Conservation (phyloP, 2,113 vertebrate species). For the Morone saxatilis region DNA sequence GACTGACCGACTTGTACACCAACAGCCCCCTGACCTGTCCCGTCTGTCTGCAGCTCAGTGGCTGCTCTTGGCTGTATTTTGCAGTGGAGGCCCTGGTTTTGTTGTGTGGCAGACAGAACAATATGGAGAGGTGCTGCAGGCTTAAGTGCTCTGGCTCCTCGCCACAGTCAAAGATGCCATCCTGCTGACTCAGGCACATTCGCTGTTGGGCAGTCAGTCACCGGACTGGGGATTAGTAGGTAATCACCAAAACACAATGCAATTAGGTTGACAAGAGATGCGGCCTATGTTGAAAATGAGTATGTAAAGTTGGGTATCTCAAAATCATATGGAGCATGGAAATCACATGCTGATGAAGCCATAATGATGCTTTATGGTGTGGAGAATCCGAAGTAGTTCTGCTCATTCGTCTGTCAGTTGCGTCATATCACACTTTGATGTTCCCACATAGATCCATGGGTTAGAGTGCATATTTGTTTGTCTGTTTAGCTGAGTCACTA, state of each 20-base stretch:
- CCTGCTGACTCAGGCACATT: constrained; percentile 76
- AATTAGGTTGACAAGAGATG: constrained; percentile 28
- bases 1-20: constrained; percentile 19
- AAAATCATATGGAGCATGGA: background rate
- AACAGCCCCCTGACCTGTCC: constrained; percentile 27
- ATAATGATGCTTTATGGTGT: too few relatives aligned
- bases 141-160: constrained; percentile 51
- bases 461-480: constrained; percentile 22
- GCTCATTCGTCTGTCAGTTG: too few relatives aligned
- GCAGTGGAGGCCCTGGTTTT: constrained; percentile 55
- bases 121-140: constrained; percentile 67
- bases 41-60: constrained; percentile 7
- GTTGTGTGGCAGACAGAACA: constrained; percentile 62
- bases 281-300: background rate
- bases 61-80: constrained; percentile 30
- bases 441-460: constrained; percentile 13
- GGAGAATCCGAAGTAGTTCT: too few relatives aligned
- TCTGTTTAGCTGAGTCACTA: constrained; percentile 50
- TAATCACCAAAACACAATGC: constrained; percentile 34
- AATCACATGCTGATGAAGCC: background rate
- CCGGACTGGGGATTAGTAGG: constrained; percentile 49
- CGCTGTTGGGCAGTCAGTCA: constrained; percentile 31
- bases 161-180: constrained; percentile 49
- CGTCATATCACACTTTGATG: background rate
- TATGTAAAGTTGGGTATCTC: background rate